Base-by-base conservation (phyloP, 2,113 vertebrate species). In the Gambusia holbrooki region DNA sequence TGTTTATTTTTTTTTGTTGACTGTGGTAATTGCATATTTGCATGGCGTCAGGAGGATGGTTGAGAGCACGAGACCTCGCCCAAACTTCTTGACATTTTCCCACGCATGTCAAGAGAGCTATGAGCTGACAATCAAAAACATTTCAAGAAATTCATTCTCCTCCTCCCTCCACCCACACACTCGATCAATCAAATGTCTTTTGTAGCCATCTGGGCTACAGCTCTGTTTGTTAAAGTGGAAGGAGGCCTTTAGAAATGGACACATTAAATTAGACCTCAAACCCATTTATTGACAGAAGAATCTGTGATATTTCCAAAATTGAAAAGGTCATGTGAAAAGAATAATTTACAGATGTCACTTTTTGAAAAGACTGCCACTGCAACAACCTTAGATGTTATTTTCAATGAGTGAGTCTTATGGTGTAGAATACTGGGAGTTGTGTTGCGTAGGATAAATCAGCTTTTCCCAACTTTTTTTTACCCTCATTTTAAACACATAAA, bases 31-130 rank as follows among this genome's bases (percentile, higher is more conserved):
- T 58, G 64, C 66, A 54, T 37, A 51, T 17, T 19, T 62, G 29
- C n/a, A 4, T 68, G n/a, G 29, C 7, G 45, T 48, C 45, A 48
- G 45, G 1, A 22, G 29, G 25, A 40, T n/a, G 51, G 25, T 58
- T 29, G 54, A 28, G 54, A 14, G 28, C 35, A 22, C 63, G 66
- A 86, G 85, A 91, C 85, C 79, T 82, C 71, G 69, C 14, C n/a
- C 73, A 71, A 51, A 81, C 60, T 74, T 84, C 62, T 54, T 88
- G 89, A 88, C 86, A 89, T 81, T 87, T 91, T 93, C 88, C 88
- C 90, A 92, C 87, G 90, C 77, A 82, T 61, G 62, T 89, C 87
- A 88, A 73, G 27, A 63, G 88, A 71, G 37, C 66, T 64, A 48
- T 5, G 58, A 78, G 63, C 76, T 85, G 82, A 83, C 86, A 81